These are phyloP conservation scores for Falco cherrug DNA, from an alignment of 2,797 vertebrate genomes.

Conservation along the genomic window DNA sequence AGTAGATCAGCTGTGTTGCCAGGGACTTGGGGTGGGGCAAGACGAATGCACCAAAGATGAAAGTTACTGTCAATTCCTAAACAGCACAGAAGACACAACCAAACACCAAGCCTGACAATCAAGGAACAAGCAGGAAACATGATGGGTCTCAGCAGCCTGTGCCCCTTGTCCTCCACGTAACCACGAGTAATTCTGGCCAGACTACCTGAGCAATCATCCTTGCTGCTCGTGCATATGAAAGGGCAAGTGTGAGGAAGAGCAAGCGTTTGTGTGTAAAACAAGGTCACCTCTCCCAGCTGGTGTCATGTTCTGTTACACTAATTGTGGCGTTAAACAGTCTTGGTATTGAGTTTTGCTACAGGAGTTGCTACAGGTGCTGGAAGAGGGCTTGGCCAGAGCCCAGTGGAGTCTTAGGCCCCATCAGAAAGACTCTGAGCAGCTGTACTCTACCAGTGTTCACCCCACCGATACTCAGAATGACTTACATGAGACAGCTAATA, in stretches of 20 bases:
- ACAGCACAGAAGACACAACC: background rate
- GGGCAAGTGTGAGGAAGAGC: background rate
- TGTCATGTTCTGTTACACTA: background rate
- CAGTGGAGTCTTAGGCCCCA: background rate
- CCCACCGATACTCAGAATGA: background rate
- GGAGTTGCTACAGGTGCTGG: background rate
- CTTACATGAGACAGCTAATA: background rate
- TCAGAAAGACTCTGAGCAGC: background rate
- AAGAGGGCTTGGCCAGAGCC: background rate
- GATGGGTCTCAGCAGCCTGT: background rate
- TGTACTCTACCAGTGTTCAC: background rate
- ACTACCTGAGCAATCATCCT: background rate
- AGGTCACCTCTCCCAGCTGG: background rate
- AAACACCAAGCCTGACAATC: background rate
- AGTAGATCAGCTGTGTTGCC: background rate
- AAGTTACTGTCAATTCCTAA: background rate
- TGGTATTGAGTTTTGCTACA: rapidly evolving
- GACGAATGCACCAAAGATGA: rapidly evolving
- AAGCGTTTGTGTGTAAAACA: background rate
- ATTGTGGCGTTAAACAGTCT: background rate
- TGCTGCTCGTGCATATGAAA: background rate
- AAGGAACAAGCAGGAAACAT: background rate
- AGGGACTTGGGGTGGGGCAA: background rate
- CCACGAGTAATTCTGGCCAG: background rate
- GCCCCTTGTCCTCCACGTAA: rapidly evolving